phyloP scores from a whole-genome alignment of 2,797 vertebrate species.

The Danio tinwini region DNA sequence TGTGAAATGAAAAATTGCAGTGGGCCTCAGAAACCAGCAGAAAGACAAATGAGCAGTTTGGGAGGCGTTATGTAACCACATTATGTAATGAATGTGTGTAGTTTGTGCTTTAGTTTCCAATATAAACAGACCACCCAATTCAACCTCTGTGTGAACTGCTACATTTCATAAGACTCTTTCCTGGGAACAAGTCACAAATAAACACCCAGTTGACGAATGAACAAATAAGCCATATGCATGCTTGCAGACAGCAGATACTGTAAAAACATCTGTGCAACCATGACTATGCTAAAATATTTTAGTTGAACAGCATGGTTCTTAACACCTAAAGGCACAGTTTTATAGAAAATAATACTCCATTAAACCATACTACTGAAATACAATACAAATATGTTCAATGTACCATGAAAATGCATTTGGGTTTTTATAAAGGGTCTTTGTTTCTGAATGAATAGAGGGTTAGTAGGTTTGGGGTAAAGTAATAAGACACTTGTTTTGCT shows the following conservation, averaged over 20 bases:
- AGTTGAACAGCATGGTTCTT: no score
- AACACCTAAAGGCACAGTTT: neutral
- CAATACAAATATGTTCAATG: neutral
- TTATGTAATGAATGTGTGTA: constrained; percentile 25
- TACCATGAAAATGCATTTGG: neutral
- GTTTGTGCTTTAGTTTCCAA: neutral
- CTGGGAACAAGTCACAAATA: neutral
- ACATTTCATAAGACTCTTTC: neutral
- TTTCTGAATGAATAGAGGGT: neutral
- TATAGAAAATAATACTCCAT: neutral
- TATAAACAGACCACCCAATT: constrained; percentile 3
- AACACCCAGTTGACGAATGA: no score
- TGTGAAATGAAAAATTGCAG: neutral
- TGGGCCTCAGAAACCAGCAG: neutral
- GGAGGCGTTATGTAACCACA: neutral
- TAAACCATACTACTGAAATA: neutral
- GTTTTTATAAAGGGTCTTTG: neutral
- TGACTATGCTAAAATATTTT: neutral
- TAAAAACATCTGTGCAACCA: neutral
- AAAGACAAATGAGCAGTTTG: neutral
- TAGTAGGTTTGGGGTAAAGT: no score
- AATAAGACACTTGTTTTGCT: constrained; percentile 1
- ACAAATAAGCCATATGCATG: neutral
- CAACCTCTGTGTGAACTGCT: constrained; percentile 14
- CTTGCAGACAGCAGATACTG: neutral